These are phyloP conservation scores for Bovichtus variegatus DNA, from an alignment of 2,797 vertebrate genomes.

Conservation along the genomic window DNA sequence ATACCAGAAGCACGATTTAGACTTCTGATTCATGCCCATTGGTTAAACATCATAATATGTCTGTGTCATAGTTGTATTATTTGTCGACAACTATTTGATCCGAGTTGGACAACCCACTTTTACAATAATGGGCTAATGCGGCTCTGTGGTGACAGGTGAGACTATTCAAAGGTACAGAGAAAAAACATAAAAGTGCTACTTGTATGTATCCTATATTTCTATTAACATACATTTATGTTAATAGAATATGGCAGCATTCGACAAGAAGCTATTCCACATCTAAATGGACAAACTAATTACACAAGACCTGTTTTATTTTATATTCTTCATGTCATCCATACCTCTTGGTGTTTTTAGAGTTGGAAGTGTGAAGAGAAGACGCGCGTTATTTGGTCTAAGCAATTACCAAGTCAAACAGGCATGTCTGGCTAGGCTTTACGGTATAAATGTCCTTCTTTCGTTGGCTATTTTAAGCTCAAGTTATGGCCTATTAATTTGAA, in stretches of 20 bases:
- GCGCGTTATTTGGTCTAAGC: background rate
- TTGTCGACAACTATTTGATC: background rate
- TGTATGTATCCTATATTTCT: background rate
- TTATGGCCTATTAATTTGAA: slow-evolving; percentile 30
- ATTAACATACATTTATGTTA: background rate
- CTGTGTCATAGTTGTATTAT: background rate
- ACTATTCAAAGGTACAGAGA: too few species aligned
- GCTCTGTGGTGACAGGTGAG: background rate
- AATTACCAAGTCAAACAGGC: slow-evolving; percentile 20
- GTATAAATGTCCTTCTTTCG: background rate
- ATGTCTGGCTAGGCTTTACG: background rate
- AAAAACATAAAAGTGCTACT: background rate
- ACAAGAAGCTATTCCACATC: background rate
- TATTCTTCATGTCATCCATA: background rate
- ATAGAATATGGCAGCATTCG: background rate
- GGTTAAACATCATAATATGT: background rate
- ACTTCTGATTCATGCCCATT: background rate
- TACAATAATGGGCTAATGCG: background rate
- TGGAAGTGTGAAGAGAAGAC: background rate
- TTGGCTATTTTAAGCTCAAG: background rate
- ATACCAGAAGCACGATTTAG: background rate
- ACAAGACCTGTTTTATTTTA: background rate
- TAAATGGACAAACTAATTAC: background rate
- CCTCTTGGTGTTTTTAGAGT: background rate
- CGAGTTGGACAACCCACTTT: background rate